Evolutionary conservation across 1,140 invertebrate genomes (phyloP), one percentile per base, ranked within the genome.

Genomic region (Archivesica marissinica): DNA sequence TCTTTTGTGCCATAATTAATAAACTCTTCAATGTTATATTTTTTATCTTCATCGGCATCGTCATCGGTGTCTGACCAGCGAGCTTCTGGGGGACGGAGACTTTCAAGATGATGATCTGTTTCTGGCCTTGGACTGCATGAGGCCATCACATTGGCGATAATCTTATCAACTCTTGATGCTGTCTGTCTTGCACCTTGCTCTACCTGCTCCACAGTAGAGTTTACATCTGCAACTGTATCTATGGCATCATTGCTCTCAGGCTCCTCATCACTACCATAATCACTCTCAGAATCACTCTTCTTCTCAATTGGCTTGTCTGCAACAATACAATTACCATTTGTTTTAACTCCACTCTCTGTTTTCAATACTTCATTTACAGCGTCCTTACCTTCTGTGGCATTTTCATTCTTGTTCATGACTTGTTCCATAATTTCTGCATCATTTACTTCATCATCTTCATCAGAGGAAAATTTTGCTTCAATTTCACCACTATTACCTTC

Each of bases 361-460:
- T 74, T 68, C n/a, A 50, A 75, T 50, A 41, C 79, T 35, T 52
- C 13, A 28, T 44, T 33, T 52, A 41, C 68, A 70, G 77, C 79
- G 59, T 90, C 78, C 64, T 84, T 78, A 76, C 76, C 77, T 39
- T 87, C 78, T 74, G 86, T 83, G 33, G 83, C 85, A n/a, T 80
- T 78, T 54, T 72, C 47, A 11, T 35, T 35, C n/a, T 6, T 17
- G 17, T 7, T 4, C 50, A 52, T n/a, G n/a, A n/a, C n/a, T n/a
- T 88, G 72, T 64, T 81, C 76, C 44, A 41, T 47, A 76, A 87
- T 59, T 20, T 78, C 74, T n/a, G 83, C 56, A 38, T 85, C 74
- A 7, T 87, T 86, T 28, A 78, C 84, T 25, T 86, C 81, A 17
- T 44, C 35, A 25, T 88, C 74, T 35, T 70, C 64, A 20, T 86